These are phyloP conservation scores for Basileuterus tristriatus DNA, from an alignment of 2,797 vertebrate genomes.

Conservation along the genomic window DNA sequence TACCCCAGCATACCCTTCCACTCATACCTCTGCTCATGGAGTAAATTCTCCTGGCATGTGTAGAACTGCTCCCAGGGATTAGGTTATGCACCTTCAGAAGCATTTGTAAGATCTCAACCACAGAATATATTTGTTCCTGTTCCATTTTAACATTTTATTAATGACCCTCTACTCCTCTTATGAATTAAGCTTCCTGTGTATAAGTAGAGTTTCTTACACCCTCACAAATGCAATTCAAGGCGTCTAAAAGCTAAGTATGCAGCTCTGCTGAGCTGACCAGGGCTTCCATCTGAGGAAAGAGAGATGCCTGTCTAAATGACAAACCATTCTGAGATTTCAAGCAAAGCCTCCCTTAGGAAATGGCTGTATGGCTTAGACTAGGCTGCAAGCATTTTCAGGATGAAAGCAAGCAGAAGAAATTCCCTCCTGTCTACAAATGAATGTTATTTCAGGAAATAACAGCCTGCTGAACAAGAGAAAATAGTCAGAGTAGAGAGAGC, in stretches of 20 bases:
- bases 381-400: background rate
- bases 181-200: background rate
- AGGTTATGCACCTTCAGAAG: background rate
- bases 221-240: background rate
- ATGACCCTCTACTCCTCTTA: background rate
- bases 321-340: background rate
- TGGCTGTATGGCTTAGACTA: background rate
- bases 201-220: background rate
- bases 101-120: background rate
- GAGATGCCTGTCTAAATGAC: background rate
- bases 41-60: background rate
- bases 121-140: background rate
- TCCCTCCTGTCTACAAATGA: background rate
- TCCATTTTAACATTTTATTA: background rate
- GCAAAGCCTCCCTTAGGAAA: background rate
- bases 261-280: background rate
- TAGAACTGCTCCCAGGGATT: background rate
- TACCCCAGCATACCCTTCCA: background rate
- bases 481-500: background rate
- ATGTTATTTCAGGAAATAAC: constrained; percentile 6
- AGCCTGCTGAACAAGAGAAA: background rate
- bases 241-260: background rate
- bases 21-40: background rate
- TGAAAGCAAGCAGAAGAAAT: constrained; percentile 12
- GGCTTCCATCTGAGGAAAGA: background rate